phyloP scores from a whole-genome alignment of 2,113 vertebrate genomes.

The Upupa epops region DNA sequence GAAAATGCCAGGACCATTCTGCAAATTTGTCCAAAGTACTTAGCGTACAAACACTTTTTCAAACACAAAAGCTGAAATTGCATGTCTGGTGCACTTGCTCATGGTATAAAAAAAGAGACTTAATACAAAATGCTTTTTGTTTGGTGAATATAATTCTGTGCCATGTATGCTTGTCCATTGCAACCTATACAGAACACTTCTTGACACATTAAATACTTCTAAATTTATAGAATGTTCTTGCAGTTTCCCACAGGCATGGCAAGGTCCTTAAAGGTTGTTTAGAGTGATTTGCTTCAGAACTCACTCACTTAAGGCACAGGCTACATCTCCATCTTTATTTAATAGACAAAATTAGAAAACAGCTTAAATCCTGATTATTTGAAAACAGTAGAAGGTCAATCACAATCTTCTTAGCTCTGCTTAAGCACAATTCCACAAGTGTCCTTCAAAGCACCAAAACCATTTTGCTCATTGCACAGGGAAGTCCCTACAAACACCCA shows the following conservation, averaged over 20 bases:
- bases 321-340: slow-evolving; percentile 5
- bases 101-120: too few species aligned
- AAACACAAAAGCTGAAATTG: too few species aligned
- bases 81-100: too few species aligned
- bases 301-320: neutral
- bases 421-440: neutral
- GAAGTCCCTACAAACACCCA: neutral
- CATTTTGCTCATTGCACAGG: neutral
- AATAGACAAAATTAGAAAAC: slow-evolving; percentile 27
- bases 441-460: neutral
- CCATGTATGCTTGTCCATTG: too few species aligned
- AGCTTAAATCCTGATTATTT: slow-evolving; percentile 17
- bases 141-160: neutral
- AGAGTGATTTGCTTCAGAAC: neutral
- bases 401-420: slow-evolving; percentile 18
- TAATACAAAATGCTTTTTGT: too few species aligned
- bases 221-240: neutral
- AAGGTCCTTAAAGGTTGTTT: neutral
- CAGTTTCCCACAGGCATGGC: neutral
- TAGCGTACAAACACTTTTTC: too few species aligned
- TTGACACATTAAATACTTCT: neutral
- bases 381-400: neutral
- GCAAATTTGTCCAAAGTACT: neutral
- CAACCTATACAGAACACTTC: neutral
- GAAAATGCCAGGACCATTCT: neutral